These are phyloP conservation scores for Notoglanidium macrostoma DNA, from an alignment of 2,797 vertebrate genomes.

Conservation along the genomic window DNA sequence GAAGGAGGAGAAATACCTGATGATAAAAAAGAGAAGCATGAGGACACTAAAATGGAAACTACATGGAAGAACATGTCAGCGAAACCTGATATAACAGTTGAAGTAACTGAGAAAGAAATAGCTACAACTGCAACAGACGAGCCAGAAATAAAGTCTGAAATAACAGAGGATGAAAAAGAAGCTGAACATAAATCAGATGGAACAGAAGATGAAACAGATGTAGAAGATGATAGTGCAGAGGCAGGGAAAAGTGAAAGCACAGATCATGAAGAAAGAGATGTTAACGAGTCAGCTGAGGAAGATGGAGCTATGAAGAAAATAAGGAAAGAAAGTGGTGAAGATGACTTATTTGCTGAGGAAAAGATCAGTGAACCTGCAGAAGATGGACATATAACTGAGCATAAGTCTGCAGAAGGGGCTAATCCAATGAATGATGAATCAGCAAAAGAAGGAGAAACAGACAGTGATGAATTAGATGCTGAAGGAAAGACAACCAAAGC, in stretches of 20 bases:
- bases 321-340: neutral
- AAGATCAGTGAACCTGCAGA: neutral
- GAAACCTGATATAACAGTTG: neutral
- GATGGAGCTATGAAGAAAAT: neutral
- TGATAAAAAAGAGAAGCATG: neutral
- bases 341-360: neutral
- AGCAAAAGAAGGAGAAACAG: neutral
- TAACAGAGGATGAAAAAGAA: neutral
- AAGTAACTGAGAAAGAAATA: neutral
- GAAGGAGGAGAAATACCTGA: neutral
- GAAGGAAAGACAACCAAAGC: neutral
- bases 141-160: neutral
- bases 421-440: neutral
- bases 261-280: neutral
- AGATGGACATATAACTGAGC: constrained; percentile 1
- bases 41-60: neutral
- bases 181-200: neutral
- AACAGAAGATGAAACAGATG: constrained; percentile 2
- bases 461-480: neutral
- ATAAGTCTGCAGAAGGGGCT: neutral
- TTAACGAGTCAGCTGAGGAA: neutral
- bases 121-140: neutral
- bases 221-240: constrained; percentile 27
- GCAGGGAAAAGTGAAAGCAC: neutral
- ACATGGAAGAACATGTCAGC: neutral